Percentiles rank a stretch among this genome's conserved stretches.
Evolutionary conservation across 2,113 vertebrate species (phyloP).

Genomic region (Phalacrocorax pelagicus): DNA sequence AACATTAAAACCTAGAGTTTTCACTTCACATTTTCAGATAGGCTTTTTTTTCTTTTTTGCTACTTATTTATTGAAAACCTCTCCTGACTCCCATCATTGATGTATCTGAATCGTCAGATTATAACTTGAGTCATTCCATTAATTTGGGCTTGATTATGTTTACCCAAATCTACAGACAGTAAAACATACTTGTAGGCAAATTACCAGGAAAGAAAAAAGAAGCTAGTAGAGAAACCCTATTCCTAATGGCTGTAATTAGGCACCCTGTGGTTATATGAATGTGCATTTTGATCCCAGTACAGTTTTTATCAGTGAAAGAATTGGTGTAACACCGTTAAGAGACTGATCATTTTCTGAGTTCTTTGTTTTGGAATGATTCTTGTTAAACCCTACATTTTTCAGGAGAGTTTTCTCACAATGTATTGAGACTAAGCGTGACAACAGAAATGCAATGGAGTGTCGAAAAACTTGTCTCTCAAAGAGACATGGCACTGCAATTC

Average conservation of each 20-base stretch:
- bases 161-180: background rate
- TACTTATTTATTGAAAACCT: background rate
- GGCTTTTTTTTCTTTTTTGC: background rate
- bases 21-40: background rate
- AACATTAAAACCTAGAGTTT: background rate
- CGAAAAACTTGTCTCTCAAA: background rate
- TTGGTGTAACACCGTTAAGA: background rate
- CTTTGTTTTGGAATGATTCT: background rate
- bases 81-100: background rate
- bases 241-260: constrained; percentile 42
- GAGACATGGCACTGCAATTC: background rate
- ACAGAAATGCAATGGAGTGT: background rate
- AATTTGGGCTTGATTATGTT: background rate
- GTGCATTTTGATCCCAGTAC: constrained; percentile 5
- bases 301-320: background rate
- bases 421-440: background rate
- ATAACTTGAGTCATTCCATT: constrained; percentile 27
- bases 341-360: background rate
- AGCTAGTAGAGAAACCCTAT: background rate
- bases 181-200: constrained; percentile 10
- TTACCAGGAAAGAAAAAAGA: background rate
- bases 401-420: background rate
- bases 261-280: background rate
- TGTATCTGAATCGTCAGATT: constrained; percentile 1
- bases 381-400: background rate